These are phyloP conservation scores for Coronaproctus castanopsis DNA, from an alignment of 2,888 invertebrate species.

Conservation along the genomic window DNA sequence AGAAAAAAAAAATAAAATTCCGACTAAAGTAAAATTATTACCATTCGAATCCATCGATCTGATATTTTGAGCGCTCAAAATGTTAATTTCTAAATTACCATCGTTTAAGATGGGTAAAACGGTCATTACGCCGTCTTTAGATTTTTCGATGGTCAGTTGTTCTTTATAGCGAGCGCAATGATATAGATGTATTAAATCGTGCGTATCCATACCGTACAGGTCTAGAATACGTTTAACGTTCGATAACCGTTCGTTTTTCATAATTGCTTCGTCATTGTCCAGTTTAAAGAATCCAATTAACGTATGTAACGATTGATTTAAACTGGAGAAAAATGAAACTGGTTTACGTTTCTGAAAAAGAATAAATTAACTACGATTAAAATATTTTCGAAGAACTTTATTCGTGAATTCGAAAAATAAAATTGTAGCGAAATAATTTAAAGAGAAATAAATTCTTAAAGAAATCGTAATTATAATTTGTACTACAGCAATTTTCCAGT, in stretches of 20 bases:
- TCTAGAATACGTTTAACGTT: conserved; percentile 46
- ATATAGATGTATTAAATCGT: conserved; percentile 68
- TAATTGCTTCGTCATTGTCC: conserved; percentile 29
- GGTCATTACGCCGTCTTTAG: conserved; percentile 55
- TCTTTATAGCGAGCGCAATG: conserved; percentile 39
- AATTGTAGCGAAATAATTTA: too few relatives aligned
- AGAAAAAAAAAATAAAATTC: too few relatives aligned
- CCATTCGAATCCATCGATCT: conserved; percentile 74
- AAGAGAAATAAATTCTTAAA: too few relatives aligned
- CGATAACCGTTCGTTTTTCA: conserved; percentile 17
- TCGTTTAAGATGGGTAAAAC: conserved; percentile 52
- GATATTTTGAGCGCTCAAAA: conserved; percentile 75
- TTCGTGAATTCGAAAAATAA: too few relatives aligned
- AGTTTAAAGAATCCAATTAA: conserved; percentile 75
- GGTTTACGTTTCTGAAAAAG: conserved; percentile 59
- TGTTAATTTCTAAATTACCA: conserved; percentile 51
- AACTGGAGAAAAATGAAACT: conserved; percentile 74
- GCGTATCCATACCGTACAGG: conserved; percentile 72
- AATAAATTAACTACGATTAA: too few relatives aligned
- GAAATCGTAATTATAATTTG: too few relatives aligned
- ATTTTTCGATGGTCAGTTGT: conserved; percentile 40
- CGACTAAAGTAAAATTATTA: too few relatives aligned
- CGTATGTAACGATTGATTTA: conserved; percentile 64
- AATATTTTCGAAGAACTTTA: too few relatives aligned
- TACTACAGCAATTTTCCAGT: too few relatives aligned